These are phyloP conservation scores for Cremastinae sp. DNA, from an alignment of 2,888 invertebrate genomes.

Conservation along the genomic window DNA sequence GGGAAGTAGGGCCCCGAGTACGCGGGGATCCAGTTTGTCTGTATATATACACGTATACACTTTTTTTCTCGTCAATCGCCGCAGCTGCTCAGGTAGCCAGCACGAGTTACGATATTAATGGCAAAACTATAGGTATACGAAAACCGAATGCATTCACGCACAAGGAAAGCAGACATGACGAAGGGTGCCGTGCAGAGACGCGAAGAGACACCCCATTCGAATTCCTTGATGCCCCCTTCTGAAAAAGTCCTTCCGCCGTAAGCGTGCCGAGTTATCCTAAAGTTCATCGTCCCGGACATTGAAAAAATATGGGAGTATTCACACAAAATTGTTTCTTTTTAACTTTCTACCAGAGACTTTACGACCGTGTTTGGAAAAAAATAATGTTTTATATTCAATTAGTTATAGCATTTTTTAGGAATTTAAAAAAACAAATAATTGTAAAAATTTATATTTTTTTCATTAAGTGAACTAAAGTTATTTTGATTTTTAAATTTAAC, in stretches of 20 bases:
- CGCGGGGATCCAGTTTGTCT: constrained; percentile 16
- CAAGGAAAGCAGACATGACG: constrained; percentile 22
- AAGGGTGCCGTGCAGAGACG: constrained; percentile 43
- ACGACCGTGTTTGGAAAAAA: too few species aligned
- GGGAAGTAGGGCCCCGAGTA: constrained; percentile 54
- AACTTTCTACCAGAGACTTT: too few species aligned
- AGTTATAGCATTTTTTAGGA: too few species aligned
- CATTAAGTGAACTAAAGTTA: too few species aligned
- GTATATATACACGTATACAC: constrained; percentile 23
- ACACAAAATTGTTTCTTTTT: too few species aligned
- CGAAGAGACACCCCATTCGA: constrained; percentile 44
- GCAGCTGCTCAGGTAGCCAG: constrained; percentile 77
- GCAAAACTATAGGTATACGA: constrained; percentile 63
- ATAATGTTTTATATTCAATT: too few species aligned
- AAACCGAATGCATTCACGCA: background rate
- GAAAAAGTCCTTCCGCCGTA: constrained; percentile 22
- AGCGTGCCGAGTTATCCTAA: constrained; percentile 41
- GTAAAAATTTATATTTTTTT: too few species aligned
- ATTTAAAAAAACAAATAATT: too few species aligned
- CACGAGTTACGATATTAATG: constrained; percentile 77
- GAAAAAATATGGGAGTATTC: too few species aligned
- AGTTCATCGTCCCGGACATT: constrained; percentile 36
- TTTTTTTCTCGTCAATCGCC: constrained; percentile 38
- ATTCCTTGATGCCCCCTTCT: constrained; percentile 43
- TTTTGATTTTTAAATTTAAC: too few species aligned